Evolutionary conservation across 2,797 vertebrate genomes (phyloP), one percentile per base, ranked within the genome.

Genomic region (Lithobates sylvaticus): DNA sequence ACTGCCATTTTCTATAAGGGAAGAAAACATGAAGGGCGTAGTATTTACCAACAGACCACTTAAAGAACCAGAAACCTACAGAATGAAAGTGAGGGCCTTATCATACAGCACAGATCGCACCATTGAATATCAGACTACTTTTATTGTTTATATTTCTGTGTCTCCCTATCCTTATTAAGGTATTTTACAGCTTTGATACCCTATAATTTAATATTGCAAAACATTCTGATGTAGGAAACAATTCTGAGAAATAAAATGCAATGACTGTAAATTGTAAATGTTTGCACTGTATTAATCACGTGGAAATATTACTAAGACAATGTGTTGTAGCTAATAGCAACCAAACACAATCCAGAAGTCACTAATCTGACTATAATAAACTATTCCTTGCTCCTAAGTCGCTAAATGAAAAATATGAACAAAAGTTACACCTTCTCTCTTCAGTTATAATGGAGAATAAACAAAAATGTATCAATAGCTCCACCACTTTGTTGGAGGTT

Each of bases 131-230:
- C 98, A 96, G 94, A 99, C 98, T 26, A 97, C 98, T 42, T 99
- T 99, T 92, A 97, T 99, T 34, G 96, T 99, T 44, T 99, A 99
- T 88, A 97, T 99, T 83, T 96, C 98, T 0, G 97, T 99, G 85
- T 98, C 98, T 2, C 96, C 97, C 92, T 99, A 97, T 91, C 98
- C 98, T 0, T 99, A 99, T 93, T 99, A 94, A 90, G 64, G 36
- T 50, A 32, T 9, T 58, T 68, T 75, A 36, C 7, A 50, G 34
- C 42, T 26, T 12, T 76, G 32, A 47, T 47, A 61, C n/a, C 18
- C 36, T 78, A n/a, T 77, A 64, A 78, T 70, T 87, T 78, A 87
- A 87, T 79, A 79, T 69, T 83, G 74, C 76, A 83, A 78, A 26
- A 77, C 29, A 75, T 80, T 47, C 58, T 68, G 39, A 26, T 72